Percentiles rank a stretch among this genome's conserved stretches.
Conservation (phyloP, 2,888 invertebrate genomes). For the Syrphus vitripennis region DNA sequence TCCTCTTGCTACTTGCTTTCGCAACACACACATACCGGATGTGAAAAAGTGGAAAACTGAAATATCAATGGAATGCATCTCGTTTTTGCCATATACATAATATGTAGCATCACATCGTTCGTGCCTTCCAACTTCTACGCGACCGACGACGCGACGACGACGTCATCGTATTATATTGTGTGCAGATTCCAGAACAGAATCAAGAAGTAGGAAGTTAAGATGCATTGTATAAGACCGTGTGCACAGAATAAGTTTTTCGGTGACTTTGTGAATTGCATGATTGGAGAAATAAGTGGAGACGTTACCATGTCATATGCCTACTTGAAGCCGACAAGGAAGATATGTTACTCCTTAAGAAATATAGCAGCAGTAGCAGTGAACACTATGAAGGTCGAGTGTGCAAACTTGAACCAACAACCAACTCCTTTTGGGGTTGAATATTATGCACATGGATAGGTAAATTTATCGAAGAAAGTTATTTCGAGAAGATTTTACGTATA, state of each 20-base stretch:
- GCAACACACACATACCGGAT: constrained; percentile 30
- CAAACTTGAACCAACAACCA: constrained; percentile 15
- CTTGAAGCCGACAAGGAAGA: constrained; percentile 13
- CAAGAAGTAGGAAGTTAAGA: constrained; percentile 40
- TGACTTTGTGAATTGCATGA: constrained; percentile 41
- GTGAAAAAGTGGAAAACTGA: constrained; percentile 61
- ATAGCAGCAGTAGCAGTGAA: not conserved
- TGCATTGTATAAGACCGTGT: constrained; percentile 8
- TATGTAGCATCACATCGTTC: no score
- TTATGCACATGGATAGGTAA: not conserved
- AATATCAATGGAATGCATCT: constrained; percentile 67
- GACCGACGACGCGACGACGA: not conserved
- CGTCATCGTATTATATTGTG: not conserved
- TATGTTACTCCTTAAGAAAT: constrained; percentile 19
- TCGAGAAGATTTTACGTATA: not conserved
- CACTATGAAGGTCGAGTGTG: constrained; percentile 58
- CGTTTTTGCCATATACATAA: constrained; percentile 1
- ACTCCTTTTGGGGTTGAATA: not conserved
- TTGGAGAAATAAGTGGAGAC: constrained; percentile 52
- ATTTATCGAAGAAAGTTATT: not conserved
- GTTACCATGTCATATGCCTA: constrained; percentile 41
- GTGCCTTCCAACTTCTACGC: not conserved
- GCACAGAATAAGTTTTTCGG: constrained; percentile 15
- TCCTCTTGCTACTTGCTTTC: not conserved
- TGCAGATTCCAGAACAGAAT: not conserved